phyloP scores from a whole-genome alignment of 2,888 invertebrate species.

The Neria commutata region DNA sequence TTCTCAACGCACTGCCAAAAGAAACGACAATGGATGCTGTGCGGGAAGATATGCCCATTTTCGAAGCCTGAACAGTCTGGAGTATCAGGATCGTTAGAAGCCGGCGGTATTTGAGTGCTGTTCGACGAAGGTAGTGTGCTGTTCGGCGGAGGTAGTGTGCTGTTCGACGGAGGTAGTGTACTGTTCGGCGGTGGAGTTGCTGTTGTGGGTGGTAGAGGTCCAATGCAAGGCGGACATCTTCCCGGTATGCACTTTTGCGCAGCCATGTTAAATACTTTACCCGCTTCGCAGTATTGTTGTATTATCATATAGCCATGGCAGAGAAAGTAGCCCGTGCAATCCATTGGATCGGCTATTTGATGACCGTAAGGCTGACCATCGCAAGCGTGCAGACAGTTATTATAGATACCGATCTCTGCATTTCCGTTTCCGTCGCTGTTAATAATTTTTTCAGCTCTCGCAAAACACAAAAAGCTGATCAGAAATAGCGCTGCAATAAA shows the following conservation, averaged over 20 bases:
- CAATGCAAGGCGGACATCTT: slow-evolving; percentile 32
- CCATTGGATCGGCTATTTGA: slow-evolving; percentile 25
- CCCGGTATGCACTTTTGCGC: slow-evolving; percentile 25
- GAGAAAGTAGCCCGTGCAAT: slow-evolving; percentile 35
- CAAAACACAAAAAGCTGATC: too few species aligned
- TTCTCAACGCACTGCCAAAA: slow-evolving; percentile 23
- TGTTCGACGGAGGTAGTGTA: slow-evolving; percentile 5
- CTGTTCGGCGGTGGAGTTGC: neutral
- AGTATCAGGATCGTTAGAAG: slow-evolving; percentile 13
- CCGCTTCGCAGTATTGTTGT: slow-evolving; percentile 29
- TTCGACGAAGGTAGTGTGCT: neutral
- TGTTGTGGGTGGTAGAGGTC: neutral
- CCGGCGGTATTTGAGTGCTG: neutral
- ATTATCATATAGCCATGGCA: slow-evolving; percentile 22
- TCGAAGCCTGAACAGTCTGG: slow-evolving; percentile 2
- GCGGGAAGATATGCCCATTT: slow-evolving; percentile 10
- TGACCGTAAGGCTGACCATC: slow-evolving; percentile 19
- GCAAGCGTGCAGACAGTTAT: slow-evolving; percentile 21
- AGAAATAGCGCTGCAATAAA: too few species aligned
- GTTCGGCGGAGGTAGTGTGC: slow-evolving; percentile 2
- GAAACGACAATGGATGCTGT: slow-evolving; percentile 12
- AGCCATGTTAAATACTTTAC: slow-evolving; percentile 20
- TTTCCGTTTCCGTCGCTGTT: too few species aligned
- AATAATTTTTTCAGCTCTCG: too few species aligned
- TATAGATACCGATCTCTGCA: too few species aligned